Conservation (phyloP, 30 jellyfish, hydroid and myxozoan genomes). For the Aurelia sp. region DNA sequence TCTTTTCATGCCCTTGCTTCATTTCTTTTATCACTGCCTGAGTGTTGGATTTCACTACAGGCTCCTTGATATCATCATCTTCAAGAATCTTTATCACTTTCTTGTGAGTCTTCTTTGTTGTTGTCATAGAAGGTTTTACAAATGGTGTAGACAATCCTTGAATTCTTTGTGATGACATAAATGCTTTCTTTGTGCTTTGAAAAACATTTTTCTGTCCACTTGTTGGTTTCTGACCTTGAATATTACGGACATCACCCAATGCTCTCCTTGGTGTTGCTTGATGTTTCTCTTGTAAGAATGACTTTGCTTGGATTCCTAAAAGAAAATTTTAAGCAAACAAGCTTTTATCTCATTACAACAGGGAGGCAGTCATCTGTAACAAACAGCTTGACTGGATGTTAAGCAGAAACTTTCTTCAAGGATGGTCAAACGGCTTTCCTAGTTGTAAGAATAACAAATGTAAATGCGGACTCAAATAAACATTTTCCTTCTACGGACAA, state of each 20-base stretch:
- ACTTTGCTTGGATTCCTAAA: slow-evolving; percentile 43
- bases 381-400: no score
- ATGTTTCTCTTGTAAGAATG: slow-evolving; percentile 33
- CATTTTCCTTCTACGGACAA: background rate
- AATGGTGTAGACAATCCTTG: slow-evolving; percentile 11
- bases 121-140: slow-evolving; percentile 27
- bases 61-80: slow-evolving; percentile 18
- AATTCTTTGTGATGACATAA: background rate
- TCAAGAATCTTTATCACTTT: slow-evolving; percentile 18
- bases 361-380: background rate
- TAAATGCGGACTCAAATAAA: no score
- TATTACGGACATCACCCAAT: slow-evolving; percentile 63
- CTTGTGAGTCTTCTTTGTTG: slow-evolving; percentile 27
- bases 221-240: slow-evolving; percentile 21
- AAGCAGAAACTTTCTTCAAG: no score
- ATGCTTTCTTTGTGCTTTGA: slow-evolving; percentile 35
- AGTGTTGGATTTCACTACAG: background rate
- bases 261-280: slow-evolving; percentile 76
- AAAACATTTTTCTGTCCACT: slow-evolving; percentile 12
- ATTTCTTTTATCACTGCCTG: no score
- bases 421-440: no score
- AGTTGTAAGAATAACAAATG: no score
- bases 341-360: background rate
- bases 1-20: background rate
- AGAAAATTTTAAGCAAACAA: background rate